Conservation (phyloP, 2,797 vertebrate genomes). For the Gallirallus australis region DNA sequence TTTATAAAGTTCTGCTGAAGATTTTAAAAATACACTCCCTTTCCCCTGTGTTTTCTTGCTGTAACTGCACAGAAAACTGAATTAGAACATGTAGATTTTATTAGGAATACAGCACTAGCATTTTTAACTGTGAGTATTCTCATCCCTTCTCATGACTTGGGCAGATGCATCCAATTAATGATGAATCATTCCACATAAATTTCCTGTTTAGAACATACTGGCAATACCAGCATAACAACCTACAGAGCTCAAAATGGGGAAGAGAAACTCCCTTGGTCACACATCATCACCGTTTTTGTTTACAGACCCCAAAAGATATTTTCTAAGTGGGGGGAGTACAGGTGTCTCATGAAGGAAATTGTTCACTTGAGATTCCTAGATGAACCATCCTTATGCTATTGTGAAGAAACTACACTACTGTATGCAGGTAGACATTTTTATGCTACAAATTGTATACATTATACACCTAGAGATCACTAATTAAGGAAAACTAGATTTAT, state of each 20-base stretch:
- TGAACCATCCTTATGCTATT: not conserved
- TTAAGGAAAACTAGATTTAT: not conserved
- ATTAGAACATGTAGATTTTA: not conserved
- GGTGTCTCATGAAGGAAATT: not conserved
- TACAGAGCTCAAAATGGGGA: not conserved
- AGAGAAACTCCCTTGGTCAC: not conserved
- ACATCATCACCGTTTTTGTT: not conserved
- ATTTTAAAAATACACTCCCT: not conserved
- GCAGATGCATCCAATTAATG: slow-evolving; percentile 62
- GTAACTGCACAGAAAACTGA: not conserved
- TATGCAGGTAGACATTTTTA: not conserved
- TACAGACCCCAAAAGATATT: not conserved
- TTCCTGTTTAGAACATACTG: slow-evolving; percentile 48
- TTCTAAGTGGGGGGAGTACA: not conserved
- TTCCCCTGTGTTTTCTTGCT: not conserved
- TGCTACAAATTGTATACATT: not conserved
- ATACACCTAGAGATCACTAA: not conserved
- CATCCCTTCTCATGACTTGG: slow-evolving; percentile 29
- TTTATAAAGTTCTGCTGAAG: not conserved
- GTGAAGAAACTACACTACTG: not conserved
- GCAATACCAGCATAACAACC: slow-evolving; percentile 1
- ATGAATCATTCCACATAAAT: slow-evolving; percentile 42
- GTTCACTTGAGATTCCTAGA: not conserved
- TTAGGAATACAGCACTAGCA: not conserved
- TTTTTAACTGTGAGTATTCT: slow-evolving; percentile 45